Base-by-base conservation (phyloP, 1,140 invertebrate genomes). In the Drosophila aff. region DNA sequence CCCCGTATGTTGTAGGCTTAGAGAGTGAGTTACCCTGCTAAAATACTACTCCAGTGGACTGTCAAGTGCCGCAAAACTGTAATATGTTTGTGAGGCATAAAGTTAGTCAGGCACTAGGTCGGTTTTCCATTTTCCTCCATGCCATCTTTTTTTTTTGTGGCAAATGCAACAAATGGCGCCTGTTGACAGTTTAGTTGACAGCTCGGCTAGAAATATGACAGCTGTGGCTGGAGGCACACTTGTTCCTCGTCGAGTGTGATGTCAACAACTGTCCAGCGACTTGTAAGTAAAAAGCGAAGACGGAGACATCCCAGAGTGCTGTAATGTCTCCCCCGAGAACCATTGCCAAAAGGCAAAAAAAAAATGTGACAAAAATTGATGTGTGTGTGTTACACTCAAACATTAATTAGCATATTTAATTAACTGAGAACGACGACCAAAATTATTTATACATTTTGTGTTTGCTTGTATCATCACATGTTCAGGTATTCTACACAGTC, bases 391-490 rank as follows among this genome's bases (percentile, higher is more conserved):
- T 18, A 43, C 18, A 13, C 41, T 46, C 33, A 46, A 36, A 66
- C 63, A 77, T 87, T 84, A 87, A 87, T 87, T 87, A 84, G 63
- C 81, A 89, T 87, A 83, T 78, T 90, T 89, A 89, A 87, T 89
- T 81, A 81, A 71, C 33, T 9, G 55, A 65, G 49, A 46, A 64
- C 53, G 36, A 7, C 44, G 26, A 47, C 44, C 40, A 31, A 67
- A 66, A 63, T 63, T 50, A 76, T 63, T 61, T 81, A 47, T 44
- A 41, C 41, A 50, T 33, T 52, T 18, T 26, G 21, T 36, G 16
- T 58, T 52, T 10, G 47, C 3, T 28, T 52, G 49, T n/a, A 31
- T 44, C 40, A 58, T 63, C 57, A 44, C 16, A 63, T 44, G 38
- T 43, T 65, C 13, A 23, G 55, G 55, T 43, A 33, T 65, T 65